Evolutionary conservation across 2,797 vertebrate genomes (phyloP).

Genomic region (Tokudaia muenninki): DNA sequence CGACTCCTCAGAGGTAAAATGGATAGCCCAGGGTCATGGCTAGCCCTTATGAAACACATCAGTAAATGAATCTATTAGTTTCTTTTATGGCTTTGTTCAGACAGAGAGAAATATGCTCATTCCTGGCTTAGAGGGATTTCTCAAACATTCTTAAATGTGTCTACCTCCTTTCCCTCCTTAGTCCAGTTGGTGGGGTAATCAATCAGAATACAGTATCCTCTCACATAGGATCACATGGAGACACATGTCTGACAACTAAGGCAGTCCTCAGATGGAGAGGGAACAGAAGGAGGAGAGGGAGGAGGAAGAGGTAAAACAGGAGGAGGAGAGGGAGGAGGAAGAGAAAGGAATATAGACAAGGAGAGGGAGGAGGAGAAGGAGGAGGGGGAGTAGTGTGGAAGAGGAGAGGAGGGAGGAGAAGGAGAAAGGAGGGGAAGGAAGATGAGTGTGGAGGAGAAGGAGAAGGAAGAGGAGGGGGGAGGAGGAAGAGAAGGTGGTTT

Average conservation of each 20-base stretch:
- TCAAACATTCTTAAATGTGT: neutral
- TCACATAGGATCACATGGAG: accelerated
- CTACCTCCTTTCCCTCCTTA: neutral
- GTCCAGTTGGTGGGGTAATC: neutral
- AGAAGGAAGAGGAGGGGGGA: accelerated
- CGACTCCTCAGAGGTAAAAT: neutral
- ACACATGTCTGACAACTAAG: neutral
- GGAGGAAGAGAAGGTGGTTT: no score
- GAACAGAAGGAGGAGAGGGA: neutral
- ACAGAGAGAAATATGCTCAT: neutral
- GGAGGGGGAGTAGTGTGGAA: no score
- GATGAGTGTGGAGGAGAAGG: accelerated
- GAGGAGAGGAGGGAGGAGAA: accelerated
- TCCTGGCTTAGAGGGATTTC: neutral
- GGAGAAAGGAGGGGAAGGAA: no score
- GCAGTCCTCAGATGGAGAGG: neutral
- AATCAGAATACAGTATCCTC: neutral
- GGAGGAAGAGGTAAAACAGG: neutral
- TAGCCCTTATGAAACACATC: neutral
- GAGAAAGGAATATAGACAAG: no score
- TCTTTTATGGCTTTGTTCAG: neutral
- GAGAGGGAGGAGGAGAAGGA: neutral
- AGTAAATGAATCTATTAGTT: neutral
- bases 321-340: neutral
- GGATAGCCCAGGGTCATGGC: neutral